These are phyloP conservation scores for Himalopsyche japonica DNA, from an alignment of 2,888 invertebrate species.

Conservation along the genomic window DNA sequence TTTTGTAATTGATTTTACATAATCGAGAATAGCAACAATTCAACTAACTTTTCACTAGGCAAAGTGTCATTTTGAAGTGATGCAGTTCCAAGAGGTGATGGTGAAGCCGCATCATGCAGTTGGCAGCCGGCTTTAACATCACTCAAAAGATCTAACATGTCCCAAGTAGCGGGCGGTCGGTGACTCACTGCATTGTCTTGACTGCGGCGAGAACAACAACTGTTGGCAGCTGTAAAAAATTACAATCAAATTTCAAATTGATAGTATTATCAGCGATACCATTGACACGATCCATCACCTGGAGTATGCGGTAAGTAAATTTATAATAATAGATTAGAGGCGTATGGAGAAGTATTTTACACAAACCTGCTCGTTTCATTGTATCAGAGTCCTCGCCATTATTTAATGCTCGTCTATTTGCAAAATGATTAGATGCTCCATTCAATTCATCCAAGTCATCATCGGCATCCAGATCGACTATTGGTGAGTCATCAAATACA, in stretches of 20 bases:
- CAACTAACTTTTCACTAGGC: constrained; percentile 58
- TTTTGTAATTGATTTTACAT: not conserved
- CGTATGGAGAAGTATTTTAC: no score
- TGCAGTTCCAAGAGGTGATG: constrained; percentile 37
- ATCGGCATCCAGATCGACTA: constrained; percentile 51
- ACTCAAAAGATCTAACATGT: constrained; percentile 73
- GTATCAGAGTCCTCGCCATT: constrained; percentile 43
- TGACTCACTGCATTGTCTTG: constrained; percentile 13
- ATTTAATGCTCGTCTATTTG: constrained; percentile 1
- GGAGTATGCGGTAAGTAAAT: no score
- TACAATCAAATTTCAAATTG: no score
- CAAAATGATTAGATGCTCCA: not conserved
- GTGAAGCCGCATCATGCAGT: constrained; percentile 35
- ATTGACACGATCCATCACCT: no score
- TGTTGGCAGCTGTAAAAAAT: not conserved
- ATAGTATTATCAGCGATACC: no score
- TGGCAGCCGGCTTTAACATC: constrained; percentile 64
- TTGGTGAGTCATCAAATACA: constrained; percentile 49
- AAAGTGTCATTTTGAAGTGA: constrained; percentile 49
- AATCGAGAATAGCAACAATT: not conserved
- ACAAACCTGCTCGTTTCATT: constrained; percentile 49
- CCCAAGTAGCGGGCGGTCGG: constrained; percentile 58
- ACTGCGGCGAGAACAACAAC: constrained; percentile 19
- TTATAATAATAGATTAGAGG: no score
- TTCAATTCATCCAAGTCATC: constrained; percentile 47